These are phyloP conservation scores for Sturmia bella DNA, from an alignment of 2,888 invertebrate genomes.

Conservation along the genomic window DNA sequence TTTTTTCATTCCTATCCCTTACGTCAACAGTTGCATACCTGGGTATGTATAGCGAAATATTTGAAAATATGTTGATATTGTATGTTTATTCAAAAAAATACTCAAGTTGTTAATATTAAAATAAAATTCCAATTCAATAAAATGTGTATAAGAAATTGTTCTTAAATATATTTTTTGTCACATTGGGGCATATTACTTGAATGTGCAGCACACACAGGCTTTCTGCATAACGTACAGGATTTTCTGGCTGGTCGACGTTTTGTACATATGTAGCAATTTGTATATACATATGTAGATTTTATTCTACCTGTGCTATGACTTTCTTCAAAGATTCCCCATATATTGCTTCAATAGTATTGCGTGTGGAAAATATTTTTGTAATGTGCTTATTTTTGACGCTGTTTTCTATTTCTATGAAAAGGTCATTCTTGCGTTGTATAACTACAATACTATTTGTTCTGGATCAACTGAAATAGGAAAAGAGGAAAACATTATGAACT, in stretches of 20 bases:
- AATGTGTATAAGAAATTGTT: too few relatives aligned
- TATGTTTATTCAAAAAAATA: too few relatives aligned
- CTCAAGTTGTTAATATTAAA: too few relatives aligned
- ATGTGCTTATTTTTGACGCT: neutral
- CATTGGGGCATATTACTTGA: neutral
- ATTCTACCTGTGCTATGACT: neutral
- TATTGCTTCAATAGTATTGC: neutral
- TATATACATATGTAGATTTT: too few relatives aligned
- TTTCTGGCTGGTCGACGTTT: neutral
- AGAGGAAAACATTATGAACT: too few relatives aligned
- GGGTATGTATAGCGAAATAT: neutral
- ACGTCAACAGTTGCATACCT: neutral
- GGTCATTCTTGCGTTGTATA: too few relatives aligned
- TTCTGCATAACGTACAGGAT: neutral
- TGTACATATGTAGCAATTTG: neutral
- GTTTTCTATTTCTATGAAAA: neutral
- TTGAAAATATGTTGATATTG: neutral
- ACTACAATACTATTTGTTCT: too few relatives aligned
- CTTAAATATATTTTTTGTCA: neutral
- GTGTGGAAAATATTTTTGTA: neutral
- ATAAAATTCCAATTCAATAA: too few relatives aligned
- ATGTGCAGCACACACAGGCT: neutral
- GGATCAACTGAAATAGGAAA: too few relatives aligned
- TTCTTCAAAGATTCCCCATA: neutral
- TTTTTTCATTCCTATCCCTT: constrained; percentile 6